phyloP scores from a whole-genome alignment of 2,113 vertebrate genomes.

The Parus major region DNA sequence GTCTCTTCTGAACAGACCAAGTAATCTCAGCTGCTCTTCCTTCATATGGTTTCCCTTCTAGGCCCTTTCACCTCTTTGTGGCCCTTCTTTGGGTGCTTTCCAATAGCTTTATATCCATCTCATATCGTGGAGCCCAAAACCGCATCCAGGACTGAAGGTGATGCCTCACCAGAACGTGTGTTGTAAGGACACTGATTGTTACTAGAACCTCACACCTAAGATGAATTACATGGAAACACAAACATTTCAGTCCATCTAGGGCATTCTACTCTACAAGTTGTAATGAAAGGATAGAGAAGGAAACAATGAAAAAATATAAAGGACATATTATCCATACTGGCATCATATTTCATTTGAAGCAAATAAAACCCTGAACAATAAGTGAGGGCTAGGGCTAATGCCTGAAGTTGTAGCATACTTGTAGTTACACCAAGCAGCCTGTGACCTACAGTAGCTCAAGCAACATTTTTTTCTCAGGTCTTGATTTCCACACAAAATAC shows the following conservation, averaged over 20 bases:
- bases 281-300: neutral
- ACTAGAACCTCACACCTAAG: neutral
- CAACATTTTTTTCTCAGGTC: neutral
- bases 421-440: neutral
- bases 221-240: neutral
- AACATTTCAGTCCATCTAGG: neutral
- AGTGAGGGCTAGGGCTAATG: fast-evolving
- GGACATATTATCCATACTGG: neutral
- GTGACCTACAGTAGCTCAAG: neutral
- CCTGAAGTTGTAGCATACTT: neutral
- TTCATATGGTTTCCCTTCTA: neutral
- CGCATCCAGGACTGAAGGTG: neutral
- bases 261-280: neutral
- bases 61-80: neutral
- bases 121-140: neutral
- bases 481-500: neutral
- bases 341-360: neutral
- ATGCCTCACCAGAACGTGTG: too few relatives aligned
- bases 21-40: neutral
- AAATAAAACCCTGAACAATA: neutral
- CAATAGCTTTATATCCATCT: neutral
- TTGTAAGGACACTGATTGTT: fast-evolving
- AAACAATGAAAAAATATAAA: neutral
- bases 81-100: neutral
- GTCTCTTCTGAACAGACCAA: neutral